Evolutionary conservation across 2,797 vertebrate genomes (phyloP), one percentile per base, ranked within the genome.

Genomic region (Parauchenoglanis punctatus): DNA sequence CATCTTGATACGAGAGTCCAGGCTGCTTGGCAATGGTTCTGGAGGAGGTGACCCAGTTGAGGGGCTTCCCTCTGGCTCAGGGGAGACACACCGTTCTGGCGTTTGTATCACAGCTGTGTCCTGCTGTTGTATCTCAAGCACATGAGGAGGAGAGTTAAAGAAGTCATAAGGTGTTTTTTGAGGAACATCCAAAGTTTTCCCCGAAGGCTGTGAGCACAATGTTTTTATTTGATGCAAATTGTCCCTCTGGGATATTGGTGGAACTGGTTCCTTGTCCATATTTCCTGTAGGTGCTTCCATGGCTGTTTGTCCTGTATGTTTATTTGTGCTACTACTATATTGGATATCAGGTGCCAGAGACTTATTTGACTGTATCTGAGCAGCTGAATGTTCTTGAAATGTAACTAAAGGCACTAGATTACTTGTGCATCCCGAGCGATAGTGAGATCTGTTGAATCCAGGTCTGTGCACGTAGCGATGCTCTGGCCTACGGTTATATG

Each of bases 1-100:
- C 96, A 97, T 98, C 93, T 99, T 97, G 87, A 99, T 99, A 87
- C 99, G 97, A 0, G 98, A 98, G 93, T 99, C 99, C 92, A 99
- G 95, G 94, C 98, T 97, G 93, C 88, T 88, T 40, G 87, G 95
- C 93, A 96, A 95, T 0, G 94, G 90, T 89, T 97, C 95, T 86
- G 95, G 93, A 5, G 93, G 95, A 1, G 96, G 95, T 20, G 94
- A 97, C 87, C 95, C 94, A 0, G 96, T 94, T 35, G 95, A 96
- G 72, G 94, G 93, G 0, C 73, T 81, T 75, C 8, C 77, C 5
- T 82, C 81, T 49, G 87, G 65, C 44, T 77, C 86, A 87, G 86
- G 61, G 15, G 72, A 76, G 20, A 25, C 20, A 35, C 95, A 94
- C 67, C 93, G 92, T 88, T 97, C 95, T 0, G 95, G 95, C 59